Evolutionary conservation across 2,888 invertebrate genomes (phyloP), one percentile per base, ranked within the genome.

Genomic region (Lamellibrachia columna): DNA sequence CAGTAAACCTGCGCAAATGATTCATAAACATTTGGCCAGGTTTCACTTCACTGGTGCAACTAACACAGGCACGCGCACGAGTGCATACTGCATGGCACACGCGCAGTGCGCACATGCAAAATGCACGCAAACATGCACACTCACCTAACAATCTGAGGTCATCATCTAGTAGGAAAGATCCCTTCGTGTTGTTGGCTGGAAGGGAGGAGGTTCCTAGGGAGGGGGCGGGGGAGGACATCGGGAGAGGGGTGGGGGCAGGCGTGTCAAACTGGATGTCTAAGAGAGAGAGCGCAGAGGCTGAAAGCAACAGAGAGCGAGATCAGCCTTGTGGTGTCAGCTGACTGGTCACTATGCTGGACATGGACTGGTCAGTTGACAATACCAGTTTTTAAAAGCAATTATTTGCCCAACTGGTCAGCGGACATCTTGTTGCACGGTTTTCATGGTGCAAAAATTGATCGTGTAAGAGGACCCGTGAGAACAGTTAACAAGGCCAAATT

Each of bases 121-220:
- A 11, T 15, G 75, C 75, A 75, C 75, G n/a, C 52, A 53, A 91
- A 53, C 40, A 53, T 55, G 91, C 52, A 52, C 52, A 93, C 93
- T 91, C 92, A 93, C 93, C 93, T 40, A 93, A 60, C 58, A 91
- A 91, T 52, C 75, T 75, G n/a, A 93, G 92, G 90, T 93, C 91
- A 91, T 92, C 93, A 60, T 93, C 93, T 22, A 93, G 90, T 11
- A 93, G n/a, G 15, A 91, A 52, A 91, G 91, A 91, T 11, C 91
- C 53, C 52, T 75, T 75, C 22, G 75, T 75, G 75, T 22, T 75
- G 75, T 75, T 75, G 52, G 60, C 28, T 11, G 53, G 90, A 52
- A 52, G 22, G 90, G 15, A 52, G 90, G 91, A 91, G 75, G 11
- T 11, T 53, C 53, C 15, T 52, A 22, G 91, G 40, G 55, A 91